Conservation (phyloP, 2,888 invertebrate species). For the Drosophila dives region DNA sequence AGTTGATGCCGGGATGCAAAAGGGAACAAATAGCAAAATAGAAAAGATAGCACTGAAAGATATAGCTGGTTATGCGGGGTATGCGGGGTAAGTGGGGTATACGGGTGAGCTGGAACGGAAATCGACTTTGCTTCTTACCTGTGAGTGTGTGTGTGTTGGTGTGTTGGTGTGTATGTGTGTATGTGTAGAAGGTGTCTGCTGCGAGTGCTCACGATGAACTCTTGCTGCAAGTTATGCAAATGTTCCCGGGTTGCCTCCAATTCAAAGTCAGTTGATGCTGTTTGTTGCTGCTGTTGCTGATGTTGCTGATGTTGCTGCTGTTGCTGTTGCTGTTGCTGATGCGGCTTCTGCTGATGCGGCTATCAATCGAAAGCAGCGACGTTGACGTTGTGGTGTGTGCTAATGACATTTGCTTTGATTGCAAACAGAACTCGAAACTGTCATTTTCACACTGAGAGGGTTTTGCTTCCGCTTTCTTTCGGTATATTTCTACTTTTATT, state of each 20-base stretch:
- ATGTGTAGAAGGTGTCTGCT: slow-evolving; percentile 20
- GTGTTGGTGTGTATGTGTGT: neutral
- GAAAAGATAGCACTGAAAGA: slow-evolving; percentile 64
- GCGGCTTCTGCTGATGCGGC: slow-evolving; percentile 21
- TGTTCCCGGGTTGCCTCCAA: slow-evolving; percentile 45
- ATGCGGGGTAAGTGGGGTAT: slow-evolving; percentile 14
- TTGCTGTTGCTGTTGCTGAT: slow-evolving; percentile 19
- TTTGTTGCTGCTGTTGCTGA: slow-evolving; percentile 15
- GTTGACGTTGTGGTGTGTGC: slow-evolving; percentile 62
- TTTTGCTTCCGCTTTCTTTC: slow-evolving; percentile 6
- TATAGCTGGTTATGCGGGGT: neutral
- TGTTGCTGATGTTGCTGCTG: slow-evolving; percentile 8
- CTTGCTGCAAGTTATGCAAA: slow-evolving; percentile 76
- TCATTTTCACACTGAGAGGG: slow-evolving; percentile 61
- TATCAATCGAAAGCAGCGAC: slow-evolving; percentile 59
- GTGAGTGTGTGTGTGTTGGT: slow-evolving; percentile 29
- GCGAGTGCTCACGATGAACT: slow-evolving; percentile 43
- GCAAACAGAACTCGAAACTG: slow-evolving; percentile 68
- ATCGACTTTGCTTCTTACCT: slow-evolving; percentile 79
- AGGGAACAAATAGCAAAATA: slow-evolving; percentile 64
- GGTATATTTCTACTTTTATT: neutral
- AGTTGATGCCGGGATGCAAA: slow-evolving; percentile 64
- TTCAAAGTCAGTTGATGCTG: slow-evolving; percentile 27
- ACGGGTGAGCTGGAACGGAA: slow-evolving; percentile 59
- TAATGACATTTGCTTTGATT: slow-evolving; percentile 79